Conservation (phyloP, 2,888 invertebrate genomes). For the Spodoptera exigua region DNA sequence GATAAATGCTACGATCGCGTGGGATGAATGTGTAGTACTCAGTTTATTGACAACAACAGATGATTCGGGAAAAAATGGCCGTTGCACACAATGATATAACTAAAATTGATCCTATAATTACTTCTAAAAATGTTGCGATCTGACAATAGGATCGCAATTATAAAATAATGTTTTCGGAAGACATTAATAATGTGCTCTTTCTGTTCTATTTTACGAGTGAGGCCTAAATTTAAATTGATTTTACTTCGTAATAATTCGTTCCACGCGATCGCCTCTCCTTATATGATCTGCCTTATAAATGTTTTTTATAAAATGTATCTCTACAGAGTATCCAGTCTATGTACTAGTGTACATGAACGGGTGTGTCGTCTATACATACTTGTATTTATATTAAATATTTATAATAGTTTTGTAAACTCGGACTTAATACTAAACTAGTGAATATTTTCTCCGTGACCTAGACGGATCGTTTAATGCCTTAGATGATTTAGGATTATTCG, state of each 20-base stretch:
- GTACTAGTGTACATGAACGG: slow-evolving; percentile 60
- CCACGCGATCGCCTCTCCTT: slow-evolving; percentile 78
- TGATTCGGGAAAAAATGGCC: slow-evolving; percentile 15
- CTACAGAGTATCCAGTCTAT: slow-evolving; percentile 69
- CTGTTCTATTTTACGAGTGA: slow-evolving; percentile 13
- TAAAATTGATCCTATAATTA: slow-evolving; percentile 1
- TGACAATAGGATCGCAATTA: slow-evolving; percentile 1
- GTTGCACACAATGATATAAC: slow-evolving; percentile 2
- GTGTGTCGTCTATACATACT: slow-evolving; percentile 68
- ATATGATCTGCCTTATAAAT: slow-evolving; percentile 87
- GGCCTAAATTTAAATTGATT: slow-evolving; percentile 31
- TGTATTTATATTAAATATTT: slow-evolving; percentile 71
- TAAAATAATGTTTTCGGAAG: neutral
- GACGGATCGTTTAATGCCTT: slow-evolving; percentile 76
- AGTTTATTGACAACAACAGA: slow-evolving; percentile 21
- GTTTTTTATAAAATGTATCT: slow-evolving; percentile 84
- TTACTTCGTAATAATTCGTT: slow-evolving; percentile 39
- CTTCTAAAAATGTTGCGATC: slow-evolving; percentile 2
- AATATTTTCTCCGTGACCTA: slow-evolving; percentile 70
- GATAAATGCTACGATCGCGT: slow-evolving; percentile 74
- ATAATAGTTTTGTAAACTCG: slow-evolving; percentile 72
- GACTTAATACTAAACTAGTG: slow-evolving; percentile 59
- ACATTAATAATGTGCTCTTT: neutral
- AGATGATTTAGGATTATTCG: slow-evolving; percentile 71
- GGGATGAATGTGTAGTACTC: slow-evolving; percentile 48